Evolutionary conservation across 1,140 invertebrate genomes (phyloP), one percentile per base, ranked within the genome.

Genomic region (Orchesella cincta): DNA sequence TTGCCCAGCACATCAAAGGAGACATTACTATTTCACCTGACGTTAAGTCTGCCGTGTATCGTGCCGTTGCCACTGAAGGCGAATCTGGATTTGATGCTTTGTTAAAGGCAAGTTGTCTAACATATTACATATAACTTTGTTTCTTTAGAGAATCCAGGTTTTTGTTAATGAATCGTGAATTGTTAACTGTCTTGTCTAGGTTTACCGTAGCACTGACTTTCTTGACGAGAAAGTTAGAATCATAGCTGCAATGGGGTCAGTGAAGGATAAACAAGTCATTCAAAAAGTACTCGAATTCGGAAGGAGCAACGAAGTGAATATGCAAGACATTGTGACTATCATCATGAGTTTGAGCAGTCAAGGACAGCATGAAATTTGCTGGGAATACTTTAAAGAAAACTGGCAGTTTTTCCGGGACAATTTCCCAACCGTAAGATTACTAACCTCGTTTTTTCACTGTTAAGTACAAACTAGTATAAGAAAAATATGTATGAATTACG

Each of bases 211-310:
- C 52, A 89, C 92, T 14, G 95, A 96, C 85, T 87, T 97, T 71
- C 92, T 94, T 78, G 96, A 98, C 86, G 95, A 98, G 84, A 96
- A 97, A 85, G 91, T 96, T 82, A 89, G 95, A 82, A 93, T 98
- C 79, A 89, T 93, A 29, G 86, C 92, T 54, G 89, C 93, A 0
- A 88, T 98, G 23, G 94, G 94, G 33, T 89, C 91, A 35, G 89
- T 93, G 23, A 89, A 89, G 52, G 90, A 96, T 83, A 86, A 89
- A 1, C 86, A 87, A 29, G 85, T 95, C 28, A 86, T 97, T 46
- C 87, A 89, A 8, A 90, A 91, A 83, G 93, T 95, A 20, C 87
- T 98, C 0, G 88, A 96, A 2, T 81, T 81, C 81, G 39, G 79
- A 64, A 80, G 83, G 2, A 83, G 88, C 84, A 85, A 86, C 72